Conservation (phyloP, 2,888 invertebrate genomes). For the Ptychoptera contaminata region DNA sequence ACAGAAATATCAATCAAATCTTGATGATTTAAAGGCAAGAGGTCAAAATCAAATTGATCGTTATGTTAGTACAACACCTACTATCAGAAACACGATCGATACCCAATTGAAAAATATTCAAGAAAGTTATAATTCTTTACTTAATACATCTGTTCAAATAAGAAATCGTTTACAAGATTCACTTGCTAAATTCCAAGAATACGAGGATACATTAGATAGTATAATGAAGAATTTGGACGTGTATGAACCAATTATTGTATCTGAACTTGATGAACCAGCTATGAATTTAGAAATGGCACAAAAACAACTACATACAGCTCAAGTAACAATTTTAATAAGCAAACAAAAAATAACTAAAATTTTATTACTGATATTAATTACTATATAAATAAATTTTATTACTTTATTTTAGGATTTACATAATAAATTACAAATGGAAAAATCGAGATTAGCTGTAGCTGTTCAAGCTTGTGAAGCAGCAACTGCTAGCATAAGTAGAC, state of each 20-base stretch:
- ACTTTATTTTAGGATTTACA: conserved; percentile 39
- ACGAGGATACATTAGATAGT: conserved; percentile 76
- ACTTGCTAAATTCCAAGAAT: conserved; percentile 81
- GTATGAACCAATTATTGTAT: conserved; percentile 59
- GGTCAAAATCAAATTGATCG: conserved; percentile 72
- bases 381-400: neutral
- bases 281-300: conserved; percentile 59
- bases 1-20: conserved; percentile 61
- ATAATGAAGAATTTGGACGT: conserved; percentile 67
- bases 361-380: too few species aligned
- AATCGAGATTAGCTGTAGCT: conserved; percentile 67
- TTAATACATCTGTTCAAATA: conserved; percentile 82
- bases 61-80: conserved; percentile 54
- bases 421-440: conserved; percentile 77
- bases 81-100: conserved; percentile 62
- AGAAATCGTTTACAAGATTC: conserved; percentile 77
- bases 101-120: conserved; percentile 80
- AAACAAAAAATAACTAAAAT: conserved; percentile 6
- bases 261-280: conserved; percentile 57
- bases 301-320: conserved; percentile 55
- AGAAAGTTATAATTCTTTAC: conserved; percentile 79
- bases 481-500: conserved; percentile 77
- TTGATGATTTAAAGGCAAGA: conserved; percentile 69
- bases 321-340: conserved; percentile 21
- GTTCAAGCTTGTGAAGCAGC: conserved; percentile 89